Evolutionary conservation across 2,797 vertebrate species (phyloP).

Genomic region (Siniperca obscura): DNA sequence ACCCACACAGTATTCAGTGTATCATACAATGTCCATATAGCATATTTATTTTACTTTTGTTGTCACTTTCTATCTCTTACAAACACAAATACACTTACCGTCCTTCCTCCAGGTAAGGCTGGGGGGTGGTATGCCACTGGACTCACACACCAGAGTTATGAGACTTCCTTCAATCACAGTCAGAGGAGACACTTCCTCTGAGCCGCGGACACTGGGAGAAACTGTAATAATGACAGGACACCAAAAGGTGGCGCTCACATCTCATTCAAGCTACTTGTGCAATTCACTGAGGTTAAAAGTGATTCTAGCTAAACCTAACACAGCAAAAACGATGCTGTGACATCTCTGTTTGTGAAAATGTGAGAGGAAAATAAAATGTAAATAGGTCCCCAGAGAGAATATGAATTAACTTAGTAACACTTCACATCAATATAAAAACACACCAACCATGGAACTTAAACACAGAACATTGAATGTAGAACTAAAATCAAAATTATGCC

Average conservation of each 20-base stretch:
- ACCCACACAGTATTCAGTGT: background rate
- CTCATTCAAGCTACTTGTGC: constrained; percentile 1
- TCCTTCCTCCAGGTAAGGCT: constrained; percentile 93
- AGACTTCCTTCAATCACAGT: constrained; percentile 91
- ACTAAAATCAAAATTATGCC: too few relatives aligned
- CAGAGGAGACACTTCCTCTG: constrained; percentile 85
- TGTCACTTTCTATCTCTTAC: background rate
- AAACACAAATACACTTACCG: constrained; percentile 77
- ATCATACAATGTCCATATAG: background rate
- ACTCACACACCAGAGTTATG: constrained; percentile 93
- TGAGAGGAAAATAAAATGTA: background rate
- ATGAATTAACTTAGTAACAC: too few relatives aligned
- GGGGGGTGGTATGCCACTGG: constrained; percentile 94
- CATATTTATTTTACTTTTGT: background rate
- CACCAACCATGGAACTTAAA: too few relatives aligned
- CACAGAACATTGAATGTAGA: too few relatives aligned
- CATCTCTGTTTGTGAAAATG: background rate
- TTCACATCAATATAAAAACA: too few relatives aligned
- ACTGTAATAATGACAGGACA: constrained; percentile 83
- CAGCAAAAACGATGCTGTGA: background rate
- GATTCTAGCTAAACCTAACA: background rate
- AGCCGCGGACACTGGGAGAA: constrained; percentile 90
- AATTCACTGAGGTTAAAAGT: background rate
- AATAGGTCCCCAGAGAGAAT: background rate
- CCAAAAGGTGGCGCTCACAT: constrained; percentile 63